Evolutionary conservation across 92 coral and sea anemone species (phyloP).

Genomic region (Paramuricea clavata): DNA sequence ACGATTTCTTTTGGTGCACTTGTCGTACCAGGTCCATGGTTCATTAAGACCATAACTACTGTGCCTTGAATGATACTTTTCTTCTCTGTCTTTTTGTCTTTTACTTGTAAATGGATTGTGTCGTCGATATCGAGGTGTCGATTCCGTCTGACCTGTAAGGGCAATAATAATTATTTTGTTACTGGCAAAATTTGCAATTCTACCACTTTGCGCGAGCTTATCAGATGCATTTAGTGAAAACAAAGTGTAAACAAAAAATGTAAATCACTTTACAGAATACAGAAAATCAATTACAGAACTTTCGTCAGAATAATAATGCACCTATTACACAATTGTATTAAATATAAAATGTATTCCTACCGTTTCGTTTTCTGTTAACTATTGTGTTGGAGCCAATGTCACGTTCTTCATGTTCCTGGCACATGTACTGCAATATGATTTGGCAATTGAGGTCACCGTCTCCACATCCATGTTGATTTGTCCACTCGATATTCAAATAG

Average conservation of each 20-base stretch:
- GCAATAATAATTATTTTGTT: slow-evolving; percentile 34
- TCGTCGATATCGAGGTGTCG: background rate
- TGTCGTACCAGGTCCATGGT: slow-evolving; percentile 96
- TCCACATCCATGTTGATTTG: slow-evolving; percentile 97
- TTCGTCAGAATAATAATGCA: slow-evolving; percentile 65
- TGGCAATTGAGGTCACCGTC: slow-evolving; percentile 90
- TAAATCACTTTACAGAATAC: too few relatives aligned
- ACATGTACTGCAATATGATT: slow-evolving; percentile 85
- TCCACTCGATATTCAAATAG: slow-evolving; percentile 89
- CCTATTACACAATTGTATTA: slow-evolving; percentile 80
- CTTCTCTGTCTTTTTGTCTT: slow-evolving; percentile 61
- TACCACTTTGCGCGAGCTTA: too few relatives aligned
- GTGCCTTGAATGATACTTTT: slow-evolving; percentile 51
- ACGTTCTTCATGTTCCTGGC: slow-evolving; percentile 64
- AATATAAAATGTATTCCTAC: slow-evolving; percentile 50
- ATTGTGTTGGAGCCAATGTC: background rate
- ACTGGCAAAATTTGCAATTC: too few relatives aligned
- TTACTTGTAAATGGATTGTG: background rate
- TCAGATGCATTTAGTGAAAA: too few relatives aligned
- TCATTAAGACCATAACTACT: slow-evolving; percentile 69
- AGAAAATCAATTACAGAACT: slow-evolving; percentile 34
- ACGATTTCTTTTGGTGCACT: slow-evolving; percentile 78
- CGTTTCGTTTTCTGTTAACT: slow-evolving; percentile 38
- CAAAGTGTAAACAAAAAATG: too few relatives aligned
- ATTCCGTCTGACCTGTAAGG: background rate